phyloP scores from a whole-genome alignment of 1,140 invertebrate genomes.

The Lethrus apterus region DNA sequence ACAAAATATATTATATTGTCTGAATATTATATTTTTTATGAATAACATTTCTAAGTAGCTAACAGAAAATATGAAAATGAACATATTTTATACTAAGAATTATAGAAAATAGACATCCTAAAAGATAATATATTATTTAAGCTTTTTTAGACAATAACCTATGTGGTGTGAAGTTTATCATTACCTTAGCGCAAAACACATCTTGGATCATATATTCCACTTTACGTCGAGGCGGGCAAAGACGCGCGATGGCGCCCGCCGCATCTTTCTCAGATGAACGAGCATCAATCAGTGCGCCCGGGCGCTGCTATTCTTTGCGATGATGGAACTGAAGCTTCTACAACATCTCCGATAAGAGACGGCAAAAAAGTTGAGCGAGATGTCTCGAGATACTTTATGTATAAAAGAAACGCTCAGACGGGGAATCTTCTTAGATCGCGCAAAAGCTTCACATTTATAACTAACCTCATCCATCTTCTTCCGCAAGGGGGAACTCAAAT shows the following conservation, averaged over 20 bases:
- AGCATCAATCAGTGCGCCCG: slow-evolving; percentile 35
- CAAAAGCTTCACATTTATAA: slow-evolving; percentile 46
- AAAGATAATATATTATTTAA: no score
- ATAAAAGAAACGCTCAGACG: slow-evolving; percentile 37
- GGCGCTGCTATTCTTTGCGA: slow-evolving; percentile 24
- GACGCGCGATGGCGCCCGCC: slow-evolving; percentile 6
- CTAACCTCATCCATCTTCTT: slow-evolving; percentile 46
- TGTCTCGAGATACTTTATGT: slow-evolving; percentile 38
- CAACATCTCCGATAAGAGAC: slow-evolving; percentile 39
- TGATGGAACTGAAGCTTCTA: slow-evolving; percentile 39
- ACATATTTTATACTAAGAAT: no score
- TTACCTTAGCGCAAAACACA: no score
- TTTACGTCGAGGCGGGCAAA: background rate
- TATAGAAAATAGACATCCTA: no score
- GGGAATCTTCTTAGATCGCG: slow-evolving; percentile 38
- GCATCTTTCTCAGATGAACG: no score
- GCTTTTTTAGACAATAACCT: no score
- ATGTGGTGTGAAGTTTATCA: no score
- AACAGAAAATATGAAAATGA: no score
- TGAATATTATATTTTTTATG: no score
- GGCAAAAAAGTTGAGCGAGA: slow-evolving; percentile 29
- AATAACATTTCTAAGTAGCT: no score
- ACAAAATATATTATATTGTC: no score
- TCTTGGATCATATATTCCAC: slow-evolving; percentile 5
- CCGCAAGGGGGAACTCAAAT: slow-evolving; percentile 38